Conservation (phyloP, 1,140 invertebrate species). For the Drosophila pectinifera region DNA sequence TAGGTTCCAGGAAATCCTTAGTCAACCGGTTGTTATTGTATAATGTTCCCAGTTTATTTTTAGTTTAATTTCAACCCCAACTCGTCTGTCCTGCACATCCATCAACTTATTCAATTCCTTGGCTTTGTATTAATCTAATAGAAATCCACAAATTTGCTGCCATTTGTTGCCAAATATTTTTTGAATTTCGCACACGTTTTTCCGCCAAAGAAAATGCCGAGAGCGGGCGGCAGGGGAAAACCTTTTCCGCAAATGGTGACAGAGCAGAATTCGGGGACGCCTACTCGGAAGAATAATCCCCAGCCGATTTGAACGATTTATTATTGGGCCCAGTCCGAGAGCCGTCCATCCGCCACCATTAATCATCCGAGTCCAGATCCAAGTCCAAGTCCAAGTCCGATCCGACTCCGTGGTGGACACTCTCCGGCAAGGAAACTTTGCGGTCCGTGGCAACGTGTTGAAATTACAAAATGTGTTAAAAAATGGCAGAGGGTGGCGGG, state of each 20-base stretch:
- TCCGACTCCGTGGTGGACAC: conserved; percentile 71
- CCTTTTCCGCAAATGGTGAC: conserved; percentile 68
- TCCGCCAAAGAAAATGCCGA: conserved; percentile 15
- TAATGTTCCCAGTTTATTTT: too few relatives aligned
- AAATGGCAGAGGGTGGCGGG: conserved; percentile 28
- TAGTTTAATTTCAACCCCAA: background rate
- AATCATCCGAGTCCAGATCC: conserved; percentile 51
- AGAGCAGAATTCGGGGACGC: conserved; percentile 42
- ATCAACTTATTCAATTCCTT: conserved; percentile 23
- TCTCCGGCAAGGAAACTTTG: conserved; percentile 54
- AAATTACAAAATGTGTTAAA: conserved; percentile 82
- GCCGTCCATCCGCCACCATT: conserved; percentile 65
- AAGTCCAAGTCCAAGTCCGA: conserved; percentile 51
- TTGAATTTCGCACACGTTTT: conserved; percentile 66
- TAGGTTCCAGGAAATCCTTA: conserved; percentile 43
- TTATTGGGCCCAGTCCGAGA: conserved; percentile 51
- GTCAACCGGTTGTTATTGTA: conserved; percentile 3
- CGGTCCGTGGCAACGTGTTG: conserved; percentile 72
- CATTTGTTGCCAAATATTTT: conserved; percentile 57
- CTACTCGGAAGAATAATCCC: conserved; percentile 55
- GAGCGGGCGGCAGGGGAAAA: conserved; percentile 18
- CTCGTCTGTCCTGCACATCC: background rate
- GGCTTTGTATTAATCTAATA: conserved; percentile 33
- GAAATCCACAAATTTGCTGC: conserved; percentile 15
- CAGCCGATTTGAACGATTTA: conserved; percentile 48